phyloP scores from a whole-genome alignment of 2,888 invertebrate genomes.

The Meteorus cinctellus region DNA sequence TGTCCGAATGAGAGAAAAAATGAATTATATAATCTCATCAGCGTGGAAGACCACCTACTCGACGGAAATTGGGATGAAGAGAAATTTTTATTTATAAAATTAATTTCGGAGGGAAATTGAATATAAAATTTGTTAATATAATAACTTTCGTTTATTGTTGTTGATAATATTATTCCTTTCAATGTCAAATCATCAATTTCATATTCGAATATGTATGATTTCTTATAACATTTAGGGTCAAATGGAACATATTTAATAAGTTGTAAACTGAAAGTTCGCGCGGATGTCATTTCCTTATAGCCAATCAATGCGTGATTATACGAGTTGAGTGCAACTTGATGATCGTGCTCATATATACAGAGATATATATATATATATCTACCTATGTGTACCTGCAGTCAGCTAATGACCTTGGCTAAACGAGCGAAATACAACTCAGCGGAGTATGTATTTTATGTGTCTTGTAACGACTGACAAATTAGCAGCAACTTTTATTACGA shows the following conservation, averaged over 20 bases:
- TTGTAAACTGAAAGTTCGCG: slow-evolving; percentile 63
- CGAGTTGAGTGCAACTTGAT: slow-evolving; percentile 27
- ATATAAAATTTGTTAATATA: not conserved
- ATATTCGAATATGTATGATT: not conserved
- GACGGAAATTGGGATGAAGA: not conserved
- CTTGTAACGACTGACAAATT: slow-evolving; percentile 31
- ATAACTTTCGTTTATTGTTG: too few species aligned
- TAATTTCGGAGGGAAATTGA: not conserved
- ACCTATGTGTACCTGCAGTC: not conserved
- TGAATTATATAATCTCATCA: not conserved
- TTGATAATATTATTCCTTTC: too few species aligned
- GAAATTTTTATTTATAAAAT: slow-evolving; percentile 7
- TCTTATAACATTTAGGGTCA: slow-evolving; percentile 6
- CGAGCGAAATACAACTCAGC: slow-evolving; percentile 22
- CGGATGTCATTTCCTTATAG: slow-evolving; percentile 61
- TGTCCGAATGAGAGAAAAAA: slow-evolving; percentile 5
- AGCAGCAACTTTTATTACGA: slow-evolving; percentile 11
- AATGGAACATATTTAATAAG: slow-evolving; percentile 60
- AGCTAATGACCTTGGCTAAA: slow-evolving; percentile 29
- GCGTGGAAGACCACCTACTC: slow-evolving; percentile 19
- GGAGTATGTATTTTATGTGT: slow-evolving; percentile 22
- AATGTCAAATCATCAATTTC: not conserved
- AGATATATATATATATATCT: not conserved
- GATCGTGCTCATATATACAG: slow-evolving; percentile 11
- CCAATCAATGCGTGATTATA: slow-evolving; percentile 61